Conservation (phyloP, 2,888 invertebrate genomes). For the Aproaerema taeniolella region DNA sequence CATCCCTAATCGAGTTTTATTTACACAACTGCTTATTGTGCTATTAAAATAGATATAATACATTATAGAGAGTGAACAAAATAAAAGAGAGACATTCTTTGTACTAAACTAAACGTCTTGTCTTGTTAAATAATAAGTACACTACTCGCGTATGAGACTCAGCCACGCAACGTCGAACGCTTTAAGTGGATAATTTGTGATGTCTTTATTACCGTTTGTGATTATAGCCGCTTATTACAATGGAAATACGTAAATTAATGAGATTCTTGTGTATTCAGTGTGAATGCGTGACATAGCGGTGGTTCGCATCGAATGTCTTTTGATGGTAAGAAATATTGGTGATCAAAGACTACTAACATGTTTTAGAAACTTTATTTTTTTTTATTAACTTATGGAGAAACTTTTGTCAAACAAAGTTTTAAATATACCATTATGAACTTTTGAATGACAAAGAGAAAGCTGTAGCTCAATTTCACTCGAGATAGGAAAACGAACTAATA, state of each 20-base stretch:
- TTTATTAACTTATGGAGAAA: no score
- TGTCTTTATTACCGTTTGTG: slow-evolving; percentile 64
- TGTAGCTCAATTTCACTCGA: no score
- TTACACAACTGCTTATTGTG: slow-evolving; percentile 47
- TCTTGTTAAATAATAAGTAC: slow-evolving; percentile 64
- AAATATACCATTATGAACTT: no score
- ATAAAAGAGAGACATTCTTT: slow-evolving; percentile 73
- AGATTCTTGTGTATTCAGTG: slow-evolving; percentile 30
- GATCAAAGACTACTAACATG: no score
- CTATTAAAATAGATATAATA: slow-evolving; percentile 50
- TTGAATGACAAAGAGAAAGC: no score
- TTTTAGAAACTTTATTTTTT: no score
- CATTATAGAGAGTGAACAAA: slow-evolving; percentile 73
- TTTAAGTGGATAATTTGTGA: slow-evolving; percentile 53
- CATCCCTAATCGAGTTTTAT: slow-evolving; percentile 45
- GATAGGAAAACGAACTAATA: no score
- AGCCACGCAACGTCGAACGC: slow-evolving; percentile 38
- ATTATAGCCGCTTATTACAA: slow-evolving; percentile 21
- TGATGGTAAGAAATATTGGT: no score
- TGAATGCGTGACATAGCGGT: background rate
- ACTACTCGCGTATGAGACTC: slow-evolving; percentile 68
- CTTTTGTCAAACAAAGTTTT: no score
- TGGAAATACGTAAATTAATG: slow-evolving; percentile 27
- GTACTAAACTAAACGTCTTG: slow-evolving; percentile 68
- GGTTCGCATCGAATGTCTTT: slow-evolving; percentile 15